Evolutionary conservation across 2,888 invertebrate species (phyloP), one percentile per base, ranked within the genome.

Genomic region (Cephus nigrinus): DNA sequence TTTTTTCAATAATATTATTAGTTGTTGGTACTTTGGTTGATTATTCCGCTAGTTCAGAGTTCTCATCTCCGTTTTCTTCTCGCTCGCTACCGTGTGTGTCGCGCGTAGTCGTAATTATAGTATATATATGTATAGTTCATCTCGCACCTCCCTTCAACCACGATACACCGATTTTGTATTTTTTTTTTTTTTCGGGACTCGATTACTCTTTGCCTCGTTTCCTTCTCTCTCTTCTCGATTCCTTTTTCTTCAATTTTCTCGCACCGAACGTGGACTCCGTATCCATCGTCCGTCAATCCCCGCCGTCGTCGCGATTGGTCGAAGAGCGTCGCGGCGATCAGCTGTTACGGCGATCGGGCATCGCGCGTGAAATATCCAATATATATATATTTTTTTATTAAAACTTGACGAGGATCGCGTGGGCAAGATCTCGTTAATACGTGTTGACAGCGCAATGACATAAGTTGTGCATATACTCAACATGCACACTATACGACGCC

Each of bases 1-100:
- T 80, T 84, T 81, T 85, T 83, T 83, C 86, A 86, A 86, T 88
- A 88, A 86, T 88, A 91, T 92, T 91, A 89, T 92, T 92, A 92
- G 91, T 92, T 92, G 85, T 95, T 95, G 95, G 95, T 95, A 95
- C 95, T 93, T 95, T 94, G 92, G 90, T 91, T 94, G 93, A 94
- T 94, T 94, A 93, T 93, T 93, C 93, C 92, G 92, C 93, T 93
- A 94, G 89, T 93, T 92, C 86, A 88, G 88, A 86, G 85, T 87
- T 87, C 84, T 86, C 84, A 83, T 87, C 88, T 84, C 85, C 87
- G 86, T 84, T 86, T 83, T 85, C 84, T 83, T 85, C 87, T 82
- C 85, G 80, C 82, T 84, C 82, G 79, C 78, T 78, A 81, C 77
- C 76, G 76, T 82, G 81, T 80, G 68, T 68, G 76, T 73, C 15